Evolutionary conservation across 2,797 vertebrate genomes (phyloP).

Genomic region (Peromyscus attwateri): DNA sequence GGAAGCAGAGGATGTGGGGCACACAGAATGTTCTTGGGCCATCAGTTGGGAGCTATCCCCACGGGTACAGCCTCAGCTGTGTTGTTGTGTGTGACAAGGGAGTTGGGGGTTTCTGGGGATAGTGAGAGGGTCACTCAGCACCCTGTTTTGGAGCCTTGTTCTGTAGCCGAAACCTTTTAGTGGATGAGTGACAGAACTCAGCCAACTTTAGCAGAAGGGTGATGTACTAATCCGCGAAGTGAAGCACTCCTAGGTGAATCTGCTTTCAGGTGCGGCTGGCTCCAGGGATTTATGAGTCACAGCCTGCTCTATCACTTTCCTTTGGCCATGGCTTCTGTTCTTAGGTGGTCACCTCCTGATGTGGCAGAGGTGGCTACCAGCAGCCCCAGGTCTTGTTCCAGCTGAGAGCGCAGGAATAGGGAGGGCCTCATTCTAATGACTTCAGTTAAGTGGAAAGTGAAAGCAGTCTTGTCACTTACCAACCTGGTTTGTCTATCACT

Average conservation of each 20-base stretch:
- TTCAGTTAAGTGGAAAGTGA: neutral
- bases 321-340: neutral
- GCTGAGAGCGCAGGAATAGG: neutral
- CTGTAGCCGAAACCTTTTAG: neutral
- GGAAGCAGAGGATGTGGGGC: neutral
- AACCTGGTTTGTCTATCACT: neutral
- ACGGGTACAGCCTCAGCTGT: neutral
- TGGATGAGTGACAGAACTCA: neutral
- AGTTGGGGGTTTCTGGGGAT: neutral
- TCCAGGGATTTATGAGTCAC: neutral
- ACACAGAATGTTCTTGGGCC: rapidly evolving
- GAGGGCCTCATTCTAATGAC: neutral
- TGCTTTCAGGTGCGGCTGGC: neutral
- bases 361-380: neutral
- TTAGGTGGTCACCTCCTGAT: neutral
- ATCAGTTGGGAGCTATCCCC: neutral
- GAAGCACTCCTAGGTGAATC: neutral
- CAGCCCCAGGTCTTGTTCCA: neutral
- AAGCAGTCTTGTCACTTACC: neutral
- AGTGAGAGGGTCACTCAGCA: neutral
- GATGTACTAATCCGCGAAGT: neutral
- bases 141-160: neutral
- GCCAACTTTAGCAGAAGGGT: neutral
- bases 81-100: neutral
- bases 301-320: neutral